Conservation (phyloP, 2,797 vertebrate genomes). For the Pseudomugil tenellus region DNA sequence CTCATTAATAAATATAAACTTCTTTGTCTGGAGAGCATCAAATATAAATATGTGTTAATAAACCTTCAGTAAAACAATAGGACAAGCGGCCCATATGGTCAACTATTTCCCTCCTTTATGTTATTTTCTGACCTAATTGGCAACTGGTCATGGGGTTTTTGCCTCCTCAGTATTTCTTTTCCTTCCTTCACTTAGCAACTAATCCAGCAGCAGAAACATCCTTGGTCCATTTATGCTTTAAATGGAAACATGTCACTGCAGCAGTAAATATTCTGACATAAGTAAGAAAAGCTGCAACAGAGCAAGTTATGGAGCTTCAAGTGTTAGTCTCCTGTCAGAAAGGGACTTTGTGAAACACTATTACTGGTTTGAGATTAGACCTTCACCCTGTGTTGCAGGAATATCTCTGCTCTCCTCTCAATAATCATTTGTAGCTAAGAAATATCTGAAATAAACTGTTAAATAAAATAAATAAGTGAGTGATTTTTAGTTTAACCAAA, state of each 20-base stretch:
- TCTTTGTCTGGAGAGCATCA: not conserved
- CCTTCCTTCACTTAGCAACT: slow-evolving; percentile 42
- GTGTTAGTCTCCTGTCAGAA: too few species aligned
- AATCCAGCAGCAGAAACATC: slow-evolving; percentile 45
- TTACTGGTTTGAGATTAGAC: slow-evolving; percentile 5
- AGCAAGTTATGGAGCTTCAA: slow-evolving; percentile 19
- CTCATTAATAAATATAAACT: not conserved
- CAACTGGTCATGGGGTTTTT: slow-evolving; percentile 52
- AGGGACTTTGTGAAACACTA: not conserved
- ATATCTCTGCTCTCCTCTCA: slow-evolving; percentile 11
- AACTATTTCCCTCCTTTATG: slow-evolving; percentile 23
- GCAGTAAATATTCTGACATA: slow-evolving; percentile 13
- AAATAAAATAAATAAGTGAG: not conserved
- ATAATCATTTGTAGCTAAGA: slow-evolving; percentile 13
- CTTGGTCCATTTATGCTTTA: slow-evolving; percentile 49
- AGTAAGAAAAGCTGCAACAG: slow-evolving; percentile 1
- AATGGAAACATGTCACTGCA: slow-evolving; percentile 37
- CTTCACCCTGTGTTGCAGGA: slow-evolving; percentile 3
- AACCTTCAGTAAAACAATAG: not conserved
- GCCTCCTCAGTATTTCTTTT: slow-evolving; percentile 9
- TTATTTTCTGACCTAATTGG: slow-evolving; percentile 74
- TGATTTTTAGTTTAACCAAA: not conserved
- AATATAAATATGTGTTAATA: not conserved
- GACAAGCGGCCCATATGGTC: not conserved
- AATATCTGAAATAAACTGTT: not conserved